Evolutionary conservation across 1,140 invertebrate genomes (phyloP).

Genomic region (Trachelipus rathkii): DNA sequence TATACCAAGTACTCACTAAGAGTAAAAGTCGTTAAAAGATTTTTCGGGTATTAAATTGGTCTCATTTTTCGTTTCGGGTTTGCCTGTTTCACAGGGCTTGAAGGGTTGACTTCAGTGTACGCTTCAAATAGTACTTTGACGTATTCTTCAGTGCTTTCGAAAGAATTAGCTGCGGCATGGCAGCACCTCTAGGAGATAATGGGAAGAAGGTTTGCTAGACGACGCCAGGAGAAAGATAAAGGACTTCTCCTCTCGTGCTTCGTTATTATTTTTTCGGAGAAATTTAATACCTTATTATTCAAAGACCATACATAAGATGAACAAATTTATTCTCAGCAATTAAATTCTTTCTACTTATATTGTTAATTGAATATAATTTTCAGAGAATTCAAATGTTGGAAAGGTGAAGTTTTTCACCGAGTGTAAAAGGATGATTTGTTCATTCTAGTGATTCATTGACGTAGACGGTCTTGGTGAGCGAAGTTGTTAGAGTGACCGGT

Average conservation of each 20-base stretch:
- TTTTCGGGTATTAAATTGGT: not conserved
- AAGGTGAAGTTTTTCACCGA: not conserved
- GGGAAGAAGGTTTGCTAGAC: slow-evolving; percentile 2
- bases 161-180: slow-evolving; percentile 22
- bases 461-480: not conserved
- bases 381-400: not conserved
- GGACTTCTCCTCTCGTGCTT: too few species aligned
- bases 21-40: too few species aligned
- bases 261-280: too few species aligned
- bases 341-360: not conserved
- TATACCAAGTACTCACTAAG: too few species aligned
- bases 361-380: not conserved
- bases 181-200: slow-evolving; percentile 21
- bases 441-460: not conserved
- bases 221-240: not conserved
- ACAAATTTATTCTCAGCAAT: too few species aligned
- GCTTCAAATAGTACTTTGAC: slow-evolving; percentile 18
- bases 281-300: not conserved
- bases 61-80: not conserved
- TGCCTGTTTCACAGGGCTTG: slow-evolving; percentile 14
- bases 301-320: not conserved
- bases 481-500: not conserved
- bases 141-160: slow-evolving; percentile 25
- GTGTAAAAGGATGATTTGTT: slow-evolving; percentile 3
- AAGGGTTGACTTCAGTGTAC: slow-evolving; percentile 16